Evolutionary conservation across 2,797 vertebrate species (phyloP), one percentile per base, ranked within the genome.

Genomic region (Pogonophryne albipinna): DNA sequence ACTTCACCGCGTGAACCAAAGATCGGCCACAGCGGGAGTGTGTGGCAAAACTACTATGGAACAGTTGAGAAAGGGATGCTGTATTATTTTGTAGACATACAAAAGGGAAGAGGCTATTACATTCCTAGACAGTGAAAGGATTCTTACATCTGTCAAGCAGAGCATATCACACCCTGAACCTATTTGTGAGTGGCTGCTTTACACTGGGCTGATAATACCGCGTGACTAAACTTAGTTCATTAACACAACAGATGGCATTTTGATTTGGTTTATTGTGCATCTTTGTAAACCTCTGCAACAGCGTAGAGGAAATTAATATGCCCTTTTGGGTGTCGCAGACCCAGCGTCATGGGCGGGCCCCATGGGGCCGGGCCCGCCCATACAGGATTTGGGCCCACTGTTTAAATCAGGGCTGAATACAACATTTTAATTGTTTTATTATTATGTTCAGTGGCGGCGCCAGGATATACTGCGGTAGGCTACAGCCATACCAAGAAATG

Each of bases 61-160:
- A 52, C 34, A 27, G 49, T 41, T 4, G 15, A 49, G 15, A 49
- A 61, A 50, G 31, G 12, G 19, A 23, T 51, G 34, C 34, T 34
- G 6, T 69, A 38, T 27, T 16, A 34, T 71, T 66, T 82, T 19
- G 52, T 68, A 62, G n/a, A 57, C 56, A 63, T 46, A 53, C 60
- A 65, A 71, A 68, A 17, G 11, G 34, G 34, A 15, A 38, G 2
- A 27, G 23, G 49, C 49, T 62, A 10, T 74, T 56, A 76, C 65
- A 72, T 20, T 66, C 15, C 38, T 64, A 74, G 57, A 74, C 47
- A 75, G 73, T 47, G 44, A 81, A 73, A 78, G 31, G 31, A 67
- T 56, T 80, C 23, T 62, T 65, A 41, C 80, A 87, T 88, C 75
- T 84, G 89, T 68, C 60, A 31, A 38, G 60, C 78, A 67, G 66